phyloP scores from a whole-genome alignment of 2,113 vertebrate species.

The Syrrhaptes paradoxus region DNA sequence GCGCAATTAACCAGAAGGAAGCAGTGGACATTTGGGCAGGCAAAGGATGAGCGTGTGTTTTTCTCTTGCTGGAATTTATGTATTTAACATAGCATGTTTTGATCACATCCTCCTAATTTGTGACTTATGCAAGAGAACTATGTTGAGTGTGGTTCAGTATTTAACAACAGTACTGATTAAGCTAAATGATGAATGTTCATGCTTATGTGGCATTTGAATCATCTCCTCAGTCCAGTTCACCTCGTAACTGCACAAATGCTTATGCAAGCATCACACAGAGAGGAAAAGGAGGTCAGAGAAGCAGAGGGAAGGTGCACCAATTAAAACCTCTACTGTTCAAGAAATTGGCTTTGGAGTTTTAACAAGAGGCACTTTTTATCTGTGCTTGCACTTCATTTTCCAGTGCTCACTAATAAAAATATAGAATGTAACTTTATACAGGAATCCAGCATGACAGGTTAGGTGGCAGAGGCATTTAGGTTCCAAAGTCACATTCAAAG shows the following conservation, averaged over 20 bases:
- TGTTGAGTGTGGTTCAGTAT: not conserved
- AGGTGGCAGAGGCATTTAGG: not conserved
- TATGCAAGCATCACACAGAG: not conserved
- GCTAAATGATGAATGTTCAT: not conserved
- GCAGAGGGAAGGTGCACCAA: not conserved
- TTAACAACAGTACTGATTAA: not conserved
- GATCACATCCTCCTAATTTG: not conserved
- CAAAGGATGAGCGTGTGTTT: not conserved
- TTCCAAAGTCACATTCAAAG: not conserved
- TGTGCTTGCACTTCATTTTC: not conserved
- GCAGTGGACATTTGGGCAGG: not conserved
- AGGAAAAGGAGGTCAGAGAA: not conserved
- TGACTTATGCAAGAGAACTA: not conserved
- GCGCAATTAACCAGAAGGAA: not conserved
- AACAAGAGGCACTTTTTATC: not conserved
- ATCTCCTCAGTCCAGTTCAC: not conserved
- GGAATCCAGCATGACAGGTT: not conserved
- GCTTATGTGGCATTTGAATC: not conserved
- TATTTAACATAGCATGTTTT: not conserved
- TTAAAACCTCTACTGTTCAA: not conserved
- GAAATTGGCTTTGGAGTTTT: not conserved
- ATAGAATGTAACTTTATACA: not conserved
- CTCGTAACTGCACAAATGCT: not conserved
- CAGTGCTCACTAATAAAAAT: not conserved
- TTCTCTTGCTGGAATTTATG: not conserved